A percentile compares a stretch with the other conserved stretches of the same genome.
Conservation (phyloP, 2,113 vertebrate species). For the human (Homo sapiens) region GRCh38 chr11:68544501-68545000, state of each 20-base stretch:
- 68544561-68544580: neutral
- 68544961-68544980: slow-evolving; percentile 98
- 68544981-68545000: slow-evolving; percentile 99
- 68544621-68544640: neutral
- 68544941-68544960: slow-evolving; percentile 94
- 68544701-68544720: neutral
- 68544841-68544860: slow-evolving; percentile 98
- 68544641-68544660: neutral
- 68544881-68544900: slow-evolving; percentile 97
- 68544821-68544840: slow-evolving; percentile 86
- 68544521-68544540: neutral
- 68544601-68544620: neutral
- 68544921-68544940: slow-evolving; percentile 96
- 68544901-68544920: slow-evolving; percentile 95
- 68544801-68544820: slow-evolving; percentile 23
- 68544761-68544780: slow-evolving; percentile 25
- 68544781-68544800: slow-evolving; percentile 4
- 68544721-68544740: neutral
- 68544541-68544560: neutral
- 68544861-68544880: slow-evolving; percentile 97
- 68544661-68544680: neutral
- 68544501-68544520: too few relatives aligned
- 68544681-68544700: neutral
- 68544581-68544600: neutral
- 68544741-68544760: slow-evolving; percentile 9